A percentile compares a stretch with the other conserved stretches of the same genome.
Evolutionary conservation across 2,113 vertebrate species (phyloP).

Genomic region (Macroglossus sobrinus): DNA sequence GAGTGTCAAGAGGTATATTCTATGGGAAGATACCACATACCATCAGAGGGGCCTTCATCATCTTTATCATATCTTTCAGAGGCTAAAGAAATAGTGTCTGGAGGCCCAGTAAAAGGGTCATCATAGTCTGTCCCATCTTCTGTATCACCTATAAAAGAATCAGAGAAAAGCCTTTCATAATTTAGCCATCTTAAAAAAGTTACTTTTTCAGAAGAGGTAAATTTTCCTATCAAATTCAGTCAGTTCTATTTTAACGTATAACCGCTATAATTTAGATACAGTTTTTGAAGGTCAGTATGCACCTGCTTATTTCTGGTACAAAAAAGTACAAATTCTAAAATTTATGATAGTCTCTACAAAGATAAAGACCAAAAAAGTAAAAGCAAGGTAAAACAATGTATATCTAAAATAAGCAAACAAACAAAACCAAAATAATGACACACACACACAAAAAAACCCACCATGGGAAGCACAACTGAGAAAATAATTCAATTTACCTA

Average conservation of each 20-base stretch:
- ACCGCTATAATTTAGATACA: background rate
- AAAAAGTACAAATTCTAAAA: conserved; percentile 13
- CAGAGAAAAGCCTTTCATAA: conserved; percentile 42
- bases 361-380: background rate
- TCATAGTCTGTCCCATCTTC: conserved; percentile 88
- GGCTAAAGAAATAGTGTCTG: conserved; percentile 88
- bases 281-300: background rate
- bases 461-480: background rate
- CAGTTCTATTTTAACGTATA: background rate
- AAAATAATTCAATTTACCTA: conserved; percentile 33
- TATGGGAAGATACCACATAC: conserved; percentile 82
- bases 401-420: background rate
- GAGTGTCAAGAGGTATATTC: conserved; percentile 44
- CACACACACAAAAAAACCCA: background rate
- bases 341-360: background rate
- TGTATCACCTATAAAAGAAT: conserved; percentile 79
- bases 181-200: conserved; percentile 51
- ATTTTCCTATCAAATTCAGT: background rate
- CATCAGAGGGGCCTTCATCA: conserved; percentile 88
- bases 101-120: conserved; percentile 82
- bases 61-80: conserved; percentile 93
- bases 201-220: conserved; percentile 22
- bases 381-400: background rate
- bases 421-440: background rate
- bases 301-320: background rate